Base-by-base conservation (phyloP, 2,113 vertebrate genomes). In the Numida meleagris region DNA sequence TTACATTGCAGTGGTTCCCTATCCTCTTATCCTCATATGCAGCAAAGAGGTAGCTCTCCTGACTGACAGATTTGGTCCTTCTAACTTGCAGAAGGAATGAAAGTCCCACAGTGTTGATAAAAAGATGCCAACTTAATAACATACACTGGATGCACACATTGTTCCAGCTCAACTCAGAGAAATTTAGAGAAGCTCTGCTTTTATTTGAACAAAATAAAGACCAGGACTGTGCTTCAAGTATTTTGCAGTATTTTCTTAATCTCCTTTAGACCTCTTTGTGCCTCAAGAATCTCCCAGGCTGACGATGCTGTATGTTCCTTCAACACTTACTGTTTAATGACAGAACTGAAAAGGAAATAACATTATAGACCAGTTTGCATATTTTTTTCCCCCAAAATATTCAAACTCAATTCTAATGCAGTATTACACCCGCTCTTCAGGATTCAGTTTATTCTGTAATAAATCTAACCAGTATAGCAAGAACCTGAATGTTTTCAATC, bases 271-370 rank as follows among this genome's bases (percentile, higher is more conserved):
- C 2, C 5, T 33, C 20, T 27, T 15, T 19, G 13, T 12, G 14
- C 34, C 27, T 81, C 63, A 74, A 31, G 46, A 88, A 65, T 10
- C 8, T 11, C 36, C 55, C 36, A 33, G 43, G 27, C 12, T 48
- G 23, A 75, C 18, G 16, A 33, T 68, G 34, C 2, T 0, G 0
- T 15, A 9, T 0, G 0, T 74, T 51, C 40, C 63, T 19, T 10
- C 19, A 66, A 38, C 7, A 8, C 24, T 57, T 68, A 40, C 25
- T 43, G 16, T 8, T 46, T 31, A 40, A 55, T 25, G 34, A 61
- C 20, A 25, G 19, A 25, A 53, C 6, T 36, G 48, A 48, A 80
- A 42, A 46, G 23, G 23, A 79, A 67, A 53, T 8, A 51, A 59
- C 14, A 33, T 73, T 40, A 43, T 31, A 8, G 34, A 7, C 36